Evolutionary conservation across 2,888 invertebrate species (phyloP), one percentile per base, ranked within the genome.

Genomic region (Allygus modestus): DNA sequence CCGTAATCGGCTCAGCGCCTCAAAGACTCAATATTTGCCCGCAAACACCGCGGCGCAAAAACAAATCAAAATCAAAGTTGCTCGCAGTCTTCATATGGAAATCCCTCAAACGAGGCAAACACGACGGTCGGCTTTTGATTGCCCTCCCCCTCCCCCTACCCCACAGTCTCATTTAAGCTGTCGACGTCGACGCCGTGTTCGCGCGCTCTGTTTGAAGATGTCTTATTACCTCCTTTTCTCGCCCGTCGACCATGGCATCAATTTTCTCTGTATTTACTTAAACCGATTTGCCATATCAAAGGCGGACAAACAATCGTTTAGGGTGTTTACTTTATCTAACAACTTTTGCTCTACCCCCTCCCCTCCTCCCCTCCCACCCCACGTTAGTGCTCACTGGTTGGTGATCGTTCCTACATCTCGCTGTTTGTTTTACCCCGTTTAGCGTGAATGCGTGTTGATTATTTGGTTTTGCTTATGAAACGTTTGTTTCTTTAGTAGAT

Each of bases 31-130:
- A 58, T 79, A 37, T 79, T 79, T 79, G 79, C 79, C 58, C 23
- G 37, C 79, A 54, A 79, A 79, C 79, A 37, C 4, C 79, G 51
- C 79, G 79, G 51, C 79, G 79, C 58, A 79, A 79, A 79, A 79
- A 79, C 58, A 79, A 79, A 79, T 79, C 79, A 79, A 31, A 79
- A 79, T 79, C 41, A 77, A 43, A 41, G 37, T 77, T 43, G 77
- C 43, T 37, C 43, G 26, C 33, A 46, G 71, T 82, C 54, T 75
- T 73, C 83, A 75, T 75, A 83, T 83, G 83, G 81, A 84, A 84
- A 84, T 84, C 81, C 84, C 81, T 84, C 84, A 84, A 84, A 81
- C 84, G 84, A 81, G 54, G 81, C 84, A 51, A 81, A 71, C 71
- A 51, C 65, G 20, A 26, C 46, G 31, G 79, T 81, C 37, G 71